Base-by-base conservation (phyloP, 2,888 invertebrate species). In the Chymomyza amoena region DNA sequence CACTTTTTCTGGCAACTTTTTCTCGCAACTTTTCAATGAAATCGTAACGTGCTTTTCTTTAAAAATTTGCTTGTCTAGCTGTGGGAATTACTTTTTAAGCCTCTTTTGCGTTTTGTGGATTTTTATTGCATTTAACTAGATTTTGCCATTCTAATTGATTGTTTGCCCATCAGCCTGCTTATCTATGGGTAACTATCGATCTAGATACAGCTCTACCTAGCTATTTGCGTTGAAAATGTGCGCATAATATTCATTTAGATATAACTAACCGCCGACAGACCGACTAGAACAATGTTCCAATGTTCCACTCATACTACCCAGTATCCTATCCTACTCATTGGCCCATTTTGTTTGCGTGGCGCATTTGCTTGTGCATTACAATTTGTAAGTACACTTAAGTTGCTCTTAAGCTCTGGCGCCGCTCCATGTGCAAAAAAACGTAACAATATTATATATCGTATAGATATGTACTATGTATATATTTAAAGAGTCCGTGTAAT, bases 371-470 rank as follows among this genome's bases (percentile, higher is more conserved):
- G 81, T 77, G 88, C 78, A 88, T 81, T 89, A 88, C 86, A 82
- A 71, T 72, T 74, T 72, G 68, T 89, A 84, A 89, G 80, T 81
- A 75, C 77, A 80, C 81, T 81, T 84, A 89, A 88, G 87, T 81
- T 75, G 66, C 81, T 75, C 73, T 75, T 87, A 89, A 89, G 85
- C 87, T 76, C 78, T 89, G 90, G 90, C 90, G 90, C 90, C 88
- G 82, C 69, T 87, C 87, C 85, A 78, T 81, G 87, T 81, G 87
- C 87, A 67, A 87, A 57, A 15, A 15, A 25, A 56, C 5, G 6
- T 51, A 39, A 61, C 15, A 7, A 4, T 9, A 50, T 15, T 36
- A 59, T 59, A 13, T 51, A 62, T 62, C 45, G 20, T 13, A 62
- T 45, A n/a, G n/a, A n/a, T 62, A 54, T 54, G 16, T 51, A 16